Evolutionary conservation across 2,888 invertebrate genomes (phyloP), one percentile per base, ranked within the genome.

Genomic region (Idaea aversata): DNA sequence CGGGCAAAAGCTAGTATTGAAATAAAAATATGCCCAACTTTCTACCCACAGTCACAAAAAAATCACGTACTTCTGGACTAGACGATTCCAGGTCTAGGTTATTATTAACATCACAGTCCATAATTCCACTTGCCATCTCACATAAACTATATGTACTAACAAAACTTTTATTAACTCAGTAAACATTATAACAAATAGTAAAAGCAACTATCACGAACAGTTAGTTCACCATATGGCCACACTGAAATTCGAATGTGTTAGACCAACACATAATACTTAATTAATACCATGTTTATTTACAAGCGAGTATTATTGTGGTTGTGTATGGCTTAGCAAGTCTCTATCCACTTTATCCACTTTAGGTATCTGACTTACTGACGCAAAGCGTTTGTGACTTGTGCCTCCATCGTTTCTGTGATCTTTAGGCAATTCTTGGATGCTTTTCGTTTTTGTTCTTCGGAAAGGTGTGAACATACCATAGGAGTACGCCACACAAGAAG

Each of bases 401-500:
- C 75, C 81, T 57, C 75, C 78, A 57, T 81, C 79, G 62, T 72
- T 82, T 70, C 76, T 80, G 63, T 79, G 75, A 36, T 80, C 80
- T 62, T 75, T 77, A 25, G 76, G 61, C 64, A 69, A 67, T 15
- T 69, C 69, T 5, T 73, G 68, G 35, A 61, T 15, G 0, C 34
- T 63, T 57, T 61, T 68, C 5, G 66, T 63, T 38, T 69, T 64
- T 57, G 65, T 66, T 64, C 67, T 72, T 16, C 72, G 70, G 63
- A 71, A 72, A n/a, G 66, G 57, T 13, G 73, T 66, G 13, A 70
- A 63, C 7, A 86, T 67, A 10, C 89, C 88, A 65, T 76, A 90
- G 1, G 90, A 88, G 71, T 88, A 90, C 13, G 82, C 84, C 7
- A 90, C 65, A 58, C 84, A 77, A n/a, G 86, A 77, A 6, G 82